Evolutionary conservation across 2,797 vertebrate species (phyloP).

Genomic region (Artibeus lituratus): DNA sequence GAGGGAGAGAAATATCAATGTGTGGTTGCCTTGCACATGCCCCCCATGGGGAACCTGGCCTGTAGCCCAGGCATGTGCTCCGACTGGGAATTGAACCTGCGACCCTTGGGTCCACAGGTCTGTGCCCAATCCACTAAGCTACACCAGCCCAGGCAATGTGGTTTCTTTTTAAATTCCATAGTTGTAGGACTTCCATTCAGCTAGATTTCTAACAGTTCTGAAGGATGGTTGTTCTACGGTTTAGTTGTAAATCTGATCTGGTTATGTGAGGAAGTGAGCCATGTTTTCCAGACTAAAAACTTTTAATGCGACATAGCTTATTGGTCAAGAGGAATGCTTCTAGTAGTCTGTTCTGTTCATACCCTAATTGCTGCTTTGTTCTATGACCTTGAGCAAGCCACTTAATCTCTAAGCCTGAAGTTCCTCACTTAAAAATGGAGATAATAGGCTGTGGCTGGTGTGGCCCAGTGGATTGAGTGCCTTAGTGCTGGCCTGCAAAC

Average conservation of each 20-base stretch:
- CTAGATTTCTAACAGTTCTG: not conserved
- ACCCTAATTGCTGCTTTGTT: not conserved
- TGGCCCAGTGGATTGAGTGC: too few relatives aligned
- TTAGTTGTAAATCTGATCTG: not conserved
- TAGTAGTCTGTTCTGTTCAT: not conserved
- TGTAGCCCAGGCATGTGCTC: too few relatives aligned
- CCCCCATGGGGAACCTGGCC: too few relatives aligned
- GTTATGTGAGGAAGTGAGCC: not conserved
- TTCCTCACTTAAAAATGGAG: slow-evolving; percentile 17
- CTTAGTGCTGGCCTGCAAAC: too few relatives aligned
- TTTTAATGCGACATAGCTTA: not conserved
- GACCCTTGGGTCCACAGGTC: too few relatives aligned
- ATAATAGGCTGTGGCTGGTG: not conserved
- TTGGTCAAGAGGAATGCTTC: not conserved
- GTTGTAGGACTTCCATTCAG: not conserved
- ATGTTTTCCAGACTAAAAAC: slow-evolving; percentile 8
- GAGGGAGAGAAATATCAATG: too few relatives aligned
- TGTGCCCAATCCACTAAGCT: too few relatives aligned
- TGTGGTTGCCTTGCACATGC: too few relatives aligned
- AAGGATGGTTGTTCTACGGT: not conserved
- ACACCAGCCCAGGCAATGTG: too few relatives aligned
- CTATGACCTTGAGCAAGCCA: not conserved
- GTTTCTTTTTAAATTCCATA: not conserved
- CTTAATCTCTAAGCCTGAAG: not conserved
- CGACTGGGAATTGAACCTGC: too few relatives aligned